Base-by-base conservation (phyloP, 1,140 invertebrate species). In the Adelges cooleyi region DNA sequence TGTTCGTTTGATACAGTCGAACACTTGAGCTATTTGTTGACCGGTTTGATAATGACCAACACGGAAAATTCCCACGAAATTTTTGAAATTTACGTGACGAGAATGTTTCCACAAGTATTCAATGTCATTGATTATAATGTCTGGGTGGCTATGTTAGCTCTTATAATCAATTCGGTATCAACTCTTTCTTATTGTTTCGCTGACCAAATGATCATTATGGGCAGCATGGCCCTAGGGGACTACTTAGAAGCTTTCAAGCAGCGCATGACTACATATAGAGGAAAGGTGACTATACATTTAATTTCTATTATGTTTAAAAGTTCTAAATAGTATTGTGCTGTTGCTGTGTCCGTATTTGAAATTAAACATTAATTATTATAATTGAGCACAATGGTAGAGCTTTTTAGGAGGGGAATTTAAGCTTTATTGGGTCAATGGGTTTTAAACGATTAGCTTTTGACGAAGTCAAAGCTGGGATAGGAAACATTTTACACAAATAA, bases 21-120 rank as follows among this genome's bases (percentile, higher is more conserved):
- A 27, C 56, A 67, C 44, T 29, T 54, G 18, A 67, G 67, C 29
- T 65, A 23, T 22, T 54, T 67, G 20, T 42, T 67, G 15, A 51
- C 50, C 9, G 48, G 59, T 9, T 29, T 67, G 15, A 22, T 65
- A 15, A 65, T 46, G 22, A 53, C 59, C 2, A 11, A 59, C 18
- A 25, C 18, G 20, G 38, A 65, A 2, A 49, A 1, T 25, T 67
- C 40, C 10, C 36, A 36, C 3, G 50, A 67, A 65, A 29, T 66
- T 6, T 56, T 68, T 36, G 38, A 68, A 53, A 54, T 38, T 48
- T 67, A 65, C 44, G n/a, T 51, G 1, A 1, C 20, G 1, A 40
- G 11, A 4, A 67, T 62, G 66, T 69, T 67, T n/a, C 68, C 68
- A 13, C 68, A 69, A 65, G 68, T 69, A 22, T 69, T 67, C 22